phyloP scores from a whole-genome alignment of 2,888 invertebrate genomes.

The Sinohyriopsis cumingii region DNA sequence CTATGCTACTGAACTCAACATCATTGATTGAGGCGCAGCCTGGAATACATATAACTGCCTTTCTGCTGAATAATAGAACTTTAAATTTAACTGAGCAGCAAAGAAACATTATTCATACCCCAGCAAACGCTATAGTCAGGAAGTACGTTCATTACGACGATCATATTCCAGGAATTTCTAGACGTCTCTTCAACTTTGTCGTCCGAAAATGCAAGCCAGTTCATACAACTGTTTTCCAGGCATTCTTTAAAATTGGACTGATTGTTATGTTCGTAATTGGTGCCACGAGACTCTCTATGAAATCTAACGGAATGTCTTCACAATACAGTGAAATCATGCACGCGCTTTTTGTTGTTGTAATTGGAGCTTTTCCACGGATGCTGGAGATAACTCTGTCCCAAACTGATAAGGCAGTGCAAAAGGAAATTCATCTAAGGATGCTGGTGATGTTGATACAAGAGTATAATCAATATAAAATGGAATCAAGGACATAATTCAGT shows the following conservation, averaged over 20 bases:
- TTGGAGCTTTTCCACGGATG: slow-evolving; percentile 22
- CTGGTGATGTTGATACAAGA: too few relatives aligned
- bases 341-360: slow-evolving; percentile 21
- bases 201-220: slow-evolving; percentile 13
- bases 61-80: too few relatives aligned
- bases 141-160: slow-evolving; percentile 5
- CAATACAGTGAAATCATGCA: slow-evolving; percentile 24
- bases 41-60: too few relatives aligned
- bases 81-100: too few relatives aligned
- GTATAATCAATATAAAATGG: too few relatives aligned
- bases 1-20: slow-evolving; percentile 3
- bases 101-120: too few relatives aligned
- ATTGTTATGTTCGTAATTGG: slow-evolving; percentile 5
- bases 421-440: slow-evolving; percentile 14
- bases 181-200: slow-evolving; percentile 10
- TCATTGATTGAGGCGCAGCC: not conserved
- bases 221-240: slow-evolving; percentile 13
- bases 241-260: slow-evolving; percentile 9
- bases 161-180: slow-evolving; percentile 13
- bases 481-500: too few relatives aligned
- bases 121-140: too few relatives aligned
- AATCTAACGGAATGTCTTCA: slow-evolving; percentile 6
- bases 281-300: slow-evolving; percentile 4
- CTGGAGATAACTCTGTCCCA: slow-evolving; percentile 21
- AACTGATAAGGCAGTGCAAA: slow-evolving; percentile 11